Base-by-base conservation (phyloP, 2,888 invertebrate species). In the Margaritifera margaritifera region DNA sequence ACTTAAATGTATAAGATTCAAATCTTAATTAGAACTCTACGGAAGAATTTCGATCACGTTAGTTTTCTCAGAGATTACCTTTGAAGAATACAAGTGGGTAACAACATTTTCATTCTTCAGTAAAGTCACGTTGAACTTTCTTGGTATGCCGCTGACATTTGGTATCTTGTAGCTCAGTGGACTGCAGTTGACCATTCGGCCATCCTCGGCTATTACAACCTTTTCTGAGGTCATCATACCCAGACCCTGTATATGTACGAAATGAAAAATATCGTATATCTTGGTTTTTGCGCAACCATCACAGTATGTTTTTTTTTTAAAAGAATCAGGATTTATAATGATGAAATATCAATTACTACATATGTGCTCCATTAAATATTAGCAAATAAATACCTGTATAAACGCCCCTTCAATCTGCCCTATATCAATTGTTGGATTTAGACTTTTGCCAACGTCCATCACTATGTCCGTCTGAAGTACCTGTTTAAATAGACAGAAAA, bases 81-180 rank as follows among this genome's bases (percentile, higher is more conserved):
- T 98, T 3, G 98, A 98, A 0, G 98, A 97, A 89, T 95, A 98
- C 11, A 98, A 95, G 19, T 96, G 97, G 84, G 94, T 92, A 0
- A 95, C 94, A 91, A 97, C 97, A 0, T 95, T 93, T 27, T 94
- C 94, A 24, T 95, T 96, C 87, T 96, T 96, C 52, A 98, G 90
- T 62, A 98, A 91, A 8, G 96, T 94, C 0, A 98, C 98, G 87
- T 97, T 96, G 86, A 98, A 96, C 88, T 95, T 94, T 62, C 92
- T 92, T 0, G 98, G 98, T 86, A 97, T 96, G 86, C 97, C 96
- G 0, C 94, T 93, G 85, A 97, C 95, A 0, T 95, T 95, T 8
- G 98, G 98, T 62, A 98, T 92, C 91, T 98, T 98, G 87, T 98
- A 98, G 69, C 94, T 94, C 51, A 97, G 96, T 3, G 98, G 98